A percentile compares a stretch with the other conserved stretches of the same genome.
phyloP scores from a whole-genome alignment of 2,797 vertebrate genomes.

The Myiotriccus ornatus region DNA sequence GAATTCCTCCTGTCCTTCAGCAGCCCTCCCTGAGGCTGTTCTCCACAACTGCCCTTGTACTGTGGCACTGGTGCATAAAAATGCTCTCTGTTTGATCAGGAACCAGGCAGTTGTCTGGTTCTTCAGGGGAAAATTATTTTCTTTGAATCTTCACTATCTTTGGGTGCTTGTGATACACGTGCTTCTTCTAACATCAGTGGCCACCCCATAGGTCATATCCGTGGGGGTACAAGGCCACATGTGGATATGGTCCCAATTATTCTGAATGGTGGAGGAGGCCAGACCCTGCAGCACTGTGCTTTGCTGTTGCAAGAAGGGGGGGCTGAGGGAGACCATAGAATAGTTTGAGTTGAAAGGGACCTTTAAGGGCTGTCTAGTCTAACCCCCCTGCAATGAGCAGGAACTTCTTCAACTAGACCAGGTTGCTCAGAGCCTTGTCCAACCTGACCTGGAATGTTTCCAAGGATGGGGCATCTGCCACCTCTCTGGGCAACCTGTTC shows the following conservation, averaged over 20 bases:
- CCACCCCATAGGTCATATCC: accelerated
- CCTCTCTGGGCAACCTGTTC: background rate
- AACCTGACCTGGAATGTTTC: background rate
- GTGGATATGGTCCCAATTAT: background rate
- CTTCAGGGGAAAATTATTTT: background rate
- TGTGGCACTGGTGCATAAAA: background rate
- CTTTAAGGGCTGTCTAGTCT: background rate
- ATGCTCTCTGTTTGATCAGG: background rate
- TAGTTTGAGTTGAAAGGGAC: background rate
- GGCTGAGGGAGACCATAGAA: background rate
- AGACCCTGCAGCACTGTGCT: accelerated
- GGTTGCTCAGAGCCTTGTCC: accelerated
- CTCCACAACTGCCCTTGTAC: background rate
- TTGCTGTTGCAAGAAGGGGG: accelerated
- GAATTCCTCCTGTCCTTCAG: background rate
- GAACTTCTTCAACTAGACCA: background rate
- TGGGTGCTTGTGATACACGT: accelerated
- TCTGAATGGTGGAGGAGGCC: background rate
- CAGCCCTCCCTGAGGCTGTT: background rate
- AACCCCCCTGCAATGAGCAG: background rate
- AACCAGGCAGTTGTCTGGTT: background rate
- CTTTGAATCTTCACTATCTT: background rate
- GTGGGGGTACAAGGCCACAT: accelerated
- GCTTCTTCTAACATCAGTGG: background rate
- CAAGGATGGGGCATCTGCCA: background rate